Percentiles rank a stretch among this genome's conserved stretches.
These are phyloP conservation scores for Dicyrtomina minuta DNA, from an alignment of 2,888 invertebrate species.

Conservation along the genomic window DNA sequence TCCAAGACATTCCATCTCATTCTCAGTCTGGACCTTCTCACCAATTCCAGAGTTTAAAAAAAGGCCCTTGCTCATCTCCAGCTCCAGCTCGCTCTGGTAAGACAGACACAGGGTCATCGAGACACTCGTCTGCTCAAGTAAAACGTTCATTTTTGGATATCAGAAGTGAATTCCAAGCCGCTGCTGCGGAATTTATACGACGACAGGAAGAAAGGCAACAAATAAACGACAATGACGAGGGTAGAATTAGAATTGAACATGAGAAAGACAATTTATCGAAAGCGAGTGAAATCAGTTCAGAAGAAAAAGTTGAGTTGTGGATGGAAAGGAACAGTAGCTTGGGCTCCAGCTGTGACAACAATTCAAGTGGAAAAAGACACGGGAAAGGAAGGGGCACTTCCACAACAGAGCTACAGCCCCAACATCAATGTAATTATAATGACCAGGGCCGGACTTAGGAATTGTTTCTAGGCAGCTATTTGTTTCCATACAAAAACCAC, in stretches of 20 bases:
- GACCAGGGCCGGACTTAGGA: no score
- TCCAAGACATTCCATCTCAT: no score
- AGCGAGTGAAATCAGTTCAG: background rate
- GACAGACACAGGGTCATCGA: background rate
- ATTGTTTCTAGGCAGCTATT: no score
- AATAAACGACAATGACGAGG: background rate
- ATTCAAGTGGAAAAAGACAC: no score
- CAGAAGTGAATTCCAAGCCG: background rate
- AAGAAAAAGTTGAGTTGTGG: conserved; percentile 19
- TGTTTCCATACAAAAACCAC: no score
- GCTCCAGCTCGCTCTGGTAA: background rate
- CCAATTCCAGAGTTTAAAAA: no score
- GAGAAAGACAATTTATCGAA: background rate
- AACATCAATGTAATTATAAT: no score
- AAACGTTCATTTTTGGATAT: conserved; percentile 9
- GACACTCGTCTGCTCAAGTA: background rate
- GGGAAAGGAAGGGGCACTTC: no score
- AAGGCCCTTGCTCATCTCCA: no score
- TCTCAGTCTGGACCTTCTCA: no score
- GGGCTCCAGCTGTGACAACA: no score
- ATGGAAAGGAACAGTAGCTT: conserved; percentile 11
- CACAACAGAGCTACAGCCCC: no score
- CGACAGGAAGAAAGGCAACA: background rate
- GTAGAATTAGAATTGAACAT: background rate
- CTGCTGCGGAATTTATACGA: background rate